phyloP scores from a whole-genome alignment of 2,888 invertebrate genomes.

The Oligia fasciuncula region DNA sequence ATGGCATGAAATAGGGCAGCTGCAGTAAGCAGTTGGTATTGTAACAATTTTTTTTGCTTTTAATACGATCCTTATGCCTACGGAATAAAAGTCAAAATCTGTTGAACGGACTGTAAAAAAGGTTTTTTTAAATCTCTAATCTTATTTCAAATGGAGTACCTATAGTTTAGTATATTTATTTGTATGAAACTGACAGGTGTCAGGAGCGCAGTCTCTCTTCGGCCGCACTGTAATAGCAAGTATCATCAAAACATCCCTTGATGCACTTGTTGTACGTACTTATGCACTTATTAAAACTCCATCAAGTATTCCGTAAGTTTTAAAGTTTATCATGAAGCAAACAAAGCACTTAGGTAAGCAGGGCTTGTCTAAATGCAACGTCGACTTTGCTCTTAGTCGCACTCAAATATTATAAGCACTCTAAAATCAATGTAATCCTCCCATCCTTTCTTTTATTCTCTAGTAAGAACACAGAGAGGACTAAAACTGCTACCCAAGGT shows the following conservation, averaged over 20 bases:
- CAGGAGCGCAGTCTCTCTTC: not conserved
- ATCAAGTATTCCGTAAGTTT: constrained; percentile 50
- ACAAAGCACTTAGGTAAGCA: constrained; percentile 53
- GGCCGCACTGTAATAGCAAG: not conserved
- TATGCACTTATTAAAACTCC: constrained; percentile 25
- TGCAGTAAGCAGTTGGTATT: too few species aligned
- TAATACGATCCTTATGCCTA: too few species aligned
- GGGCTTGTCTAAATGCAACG: constrained; percentile 25
- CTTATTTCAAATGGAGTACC: too few species aligned
- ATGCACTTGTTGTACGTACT: constrained; percentile 5
- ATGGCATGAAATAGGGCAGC: too few species aligned
- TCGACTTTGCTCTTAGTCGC: constrained; percentile 20
- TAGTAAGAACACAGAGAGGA: not conserved
- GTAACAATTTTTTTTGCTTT: too few species aligned
- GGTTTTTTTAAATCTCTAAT: too few species aligned
- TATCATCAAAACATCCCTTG: not conserved
- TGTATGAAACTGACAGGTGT: too few species aligned
- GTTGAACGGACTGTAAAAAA: too few species aligned
- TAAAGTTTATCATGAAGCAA: constrained; percentile 32
- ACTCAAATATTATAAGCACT: constrained; percentile 47
- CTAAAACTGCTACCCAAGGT: not conserved
- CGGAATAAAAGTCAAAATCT: too few species aligned
- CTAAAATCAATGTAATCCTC: constrained; percentile 35
- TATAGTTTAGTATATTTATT: too few species aligned
- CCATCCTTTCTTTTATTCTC: not conserved